phyloP scores from a whole-genome alignment of 2,888 invertebrate species.

The Acleris laterana region DNA sequence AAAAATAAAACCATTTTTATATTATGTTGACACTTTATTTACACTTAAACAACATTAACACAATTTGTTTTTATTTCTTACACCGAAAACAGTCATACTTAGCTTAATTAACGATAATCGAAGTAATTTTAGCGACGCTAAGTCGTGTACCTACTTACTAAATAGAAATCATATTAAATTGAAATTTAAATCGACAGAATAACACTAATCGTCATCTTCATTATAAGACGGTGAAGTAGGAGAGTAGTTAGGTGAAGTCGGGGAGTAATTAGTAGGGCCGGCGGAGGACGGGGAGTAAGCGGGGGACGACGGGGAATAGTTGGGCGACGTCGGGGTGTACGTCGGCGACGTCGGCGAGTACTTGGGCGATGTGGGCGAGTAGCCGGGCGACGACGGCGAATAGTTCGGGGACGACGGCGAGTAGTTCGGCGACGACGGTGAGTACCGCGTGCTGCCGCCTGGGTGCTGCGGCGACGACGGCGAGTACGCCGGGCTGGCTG shows the following conservation, averaged over 20 bases:
- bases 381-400: constrained; percentile 90
- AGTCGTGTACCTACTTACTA: not conserved
- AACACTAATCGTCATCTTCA: constrained; percentile 36
- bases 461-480: constrained; percentile 89
- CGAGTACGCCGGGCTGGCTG: constrained; percentile 89
- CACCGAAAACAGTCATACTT: constrained; percentile 32
- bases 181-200: constrained; percentile 5
- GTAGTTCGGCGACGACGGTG: constrained; percentile 87
- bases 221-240: constrained; percentile 81
- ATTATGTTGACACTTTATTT: constrained; percentile 25
- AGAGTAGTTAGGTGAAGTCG: constrained; percentile 50
- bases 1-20: not conserved
- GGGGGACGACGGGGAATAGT: constrained; percentile 91
- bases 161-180: constrained; percentile 7
- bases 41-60: constrained; percentile 22
- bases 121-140: not conserved
- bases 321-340: constrained; percentile 91
- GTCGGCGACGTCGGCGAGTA: constrained; percentile 93
- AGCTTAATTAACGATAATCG: constrained; percentile 9
- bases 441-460: constrained; percentile 88
- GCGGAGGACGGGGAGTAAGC: constrained; percentile 92
- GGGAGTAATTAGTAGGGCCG: constrained; percentile 56
- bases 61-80: constrained; percentile 24
- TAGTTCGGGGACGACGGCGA: constrained; percentile 91
- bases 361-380: constrained; percentile 91